These are phyloP conservation scores for Mormyrops boulengeri DNA, from an alignment of 2,797 vertebrate species.

Conservation along the genomic window DNA sequence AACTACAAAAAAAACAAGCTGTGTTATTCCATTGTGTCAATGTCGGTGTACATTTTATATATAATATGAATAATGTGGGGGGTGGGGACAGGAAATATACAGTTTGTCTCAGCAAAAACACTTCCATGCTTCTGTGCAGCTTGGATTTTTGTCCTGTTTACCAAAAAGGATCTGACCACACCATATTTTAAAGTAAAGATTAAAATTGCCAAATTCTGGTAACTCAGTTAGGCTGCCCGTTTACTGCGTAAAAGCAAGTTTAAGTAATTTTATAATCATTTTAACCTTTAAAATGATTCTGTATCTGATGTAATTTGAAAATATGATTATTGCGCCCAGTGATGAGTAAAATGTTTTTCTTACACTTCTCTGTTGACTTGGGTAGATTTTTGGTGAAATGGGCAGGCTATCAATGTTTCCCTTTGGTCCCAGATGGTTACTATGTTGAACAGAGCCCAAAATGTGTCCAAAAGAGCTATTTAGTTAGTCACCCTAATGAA, in stretches of 20 bases:
- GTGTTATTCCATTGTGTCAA: background rate
- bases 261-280: no score
- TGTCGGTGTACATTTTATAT: conserved; percentile 5
- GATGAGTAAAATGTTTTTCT: conserved; percentile 1
- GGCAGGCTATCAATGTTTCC: background rate
- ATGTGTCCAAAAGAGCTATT: conserved; percentile 1
- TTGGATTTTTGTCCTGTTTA: background rate
- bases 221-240: background rate
- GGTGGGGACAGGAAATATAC: background rate
- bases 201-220: background rate
- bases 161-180: background rate
- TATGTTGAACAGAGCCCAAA: background rate
- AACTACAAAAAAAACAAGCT: background rate
- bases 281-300: background rate
- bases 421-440: background rate
- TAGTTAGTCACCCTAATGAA: conserved; percentile 7
- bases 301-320: background rate
- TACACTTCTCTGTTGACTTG: background rate
- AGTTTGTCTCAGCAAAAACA: background rate
- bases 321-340: background rate
- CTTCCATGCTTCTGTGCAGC: background rate
- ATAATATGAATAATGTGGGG: background rate
- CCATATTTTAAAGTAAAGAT: background rate
- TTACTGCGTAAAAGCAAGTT: background rate
- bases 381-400: background rate